Evolutionary conservation across 2,888 invertebrate species (phyloP).

Genomic region (Girardia tigrina): DNA sequence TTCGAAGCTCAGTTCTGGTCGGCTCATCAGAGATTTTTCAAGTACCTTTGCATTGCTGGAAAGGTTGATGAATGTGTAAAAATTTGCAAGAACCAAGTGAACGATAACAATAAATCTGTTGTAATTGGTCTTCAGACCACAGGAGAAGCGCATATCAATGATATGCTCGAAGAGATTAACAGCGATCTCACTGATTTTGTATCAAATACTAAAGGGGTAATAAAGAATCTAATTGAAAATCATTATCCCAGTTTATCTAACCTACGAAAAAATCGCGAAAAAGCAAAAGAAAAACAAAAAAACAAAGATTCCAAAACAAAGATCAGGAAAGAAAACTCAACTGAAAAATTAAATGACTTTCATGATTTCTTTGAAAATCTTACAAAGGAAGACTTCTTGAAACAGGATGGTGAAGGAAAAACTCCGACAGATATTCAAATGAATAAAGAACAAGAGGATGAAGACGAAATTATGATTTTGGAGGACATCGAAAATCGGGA

Average conservation of each 20-base stretch:
- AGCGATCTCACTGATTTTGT: slow-evolving; percentile 95
- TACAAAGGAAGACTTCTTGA: no score
- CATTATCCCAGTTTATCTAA: not conserved
- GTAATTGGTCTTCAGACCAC: slow-evolving; percentile 98
- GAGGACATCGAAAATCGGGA: not conserved
- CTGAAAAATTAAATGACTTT: no score
- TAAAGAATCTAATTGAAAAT: not conserved
- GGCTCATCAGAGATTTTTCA: slow-evolving; percentile 94
- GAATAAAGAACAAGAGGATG: no score
- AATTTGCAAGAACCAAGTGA: slow-evolving; percentile 54
- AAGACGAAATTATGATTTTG: no score
- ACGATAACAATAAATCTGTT: slow-evolving; percentile 63
- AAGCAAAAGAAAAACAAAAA: not conserved
- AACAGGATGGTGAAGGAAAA: no score
- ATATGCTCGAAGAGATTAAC: slow-evolving; percentile 84
- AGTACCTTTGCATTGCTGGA: slow-evolving; percentile 92
- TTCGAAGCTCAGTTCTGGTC: slow-evolving; percentile 85
- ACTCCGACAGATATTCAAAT: no score
- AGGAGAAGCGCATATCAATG: slow-evolving; percentile 88
- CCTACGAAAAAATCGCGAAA: not conserved
- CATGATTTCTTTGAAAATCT: no score
- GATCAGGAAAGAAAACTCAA: no score
- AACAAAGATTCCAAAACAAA: not conserved
- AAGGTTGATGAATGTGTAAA: slow-evolving; percentile 61
- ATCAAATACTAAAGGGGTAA: slow-evolving; percentile 57